Percentiles rank a stretch among this genome's conserved stretches.
Conservation (phyloP, 2,113 vertebrate genomes). For the Eurypyga helias region DNA sequence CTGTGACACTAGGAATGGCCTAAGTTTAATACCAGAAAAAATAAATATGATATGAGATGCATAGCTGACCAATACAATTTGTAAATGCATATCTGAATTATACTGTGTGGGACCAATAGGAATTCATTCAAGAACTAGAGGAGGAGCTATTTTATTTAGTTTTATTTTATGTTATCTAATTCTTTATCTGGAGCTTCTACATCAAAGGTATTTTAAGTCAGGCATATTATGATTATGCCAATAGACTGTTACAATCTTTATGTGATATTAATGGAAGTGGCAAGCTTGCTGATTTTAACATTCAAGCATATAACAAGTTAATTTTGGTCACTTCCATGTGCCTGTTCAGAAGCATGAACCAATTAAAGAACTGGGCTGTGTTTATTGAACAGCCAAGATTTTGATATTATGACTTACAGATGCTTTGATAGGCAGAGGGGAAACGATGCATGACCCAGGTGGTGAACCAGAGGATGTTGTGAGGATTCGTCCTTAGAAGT, state of each 20-base stretch:
- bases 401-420: not conserved
- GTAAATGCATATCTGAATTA: not conserved
- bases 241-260: not conserved
- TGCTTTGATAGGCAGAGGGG: not conserved
- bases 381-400: not conserved
- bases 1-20: not conserved
- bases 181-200: not conserved
- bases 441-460: not conserved
- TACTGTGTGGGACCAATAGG: not conserved
- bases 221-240: not conserved
- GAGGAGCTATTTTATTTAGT: not conserved
- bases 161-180: not conserved
- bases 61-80: not conserved
- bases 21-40: not conserved
- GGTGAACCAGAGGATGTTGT: not conserved
- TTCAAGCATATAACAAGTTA: not conserved
- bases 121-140: not conserved
- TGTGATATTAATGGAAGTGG: not conserved
- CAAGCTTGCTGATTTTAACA: not conserved
- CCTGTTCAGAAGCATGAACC: not conserved
- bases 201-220: not conserved
- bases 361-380: not conserved
- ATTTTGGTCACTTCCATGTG: not conserved
- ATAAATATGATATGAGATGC: not conserved
- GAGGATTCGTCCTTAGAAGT: not conserved